Conservation (phyloP, 1,140 invertebrate genomes). For the Drosophila bifasciata region DNA sequence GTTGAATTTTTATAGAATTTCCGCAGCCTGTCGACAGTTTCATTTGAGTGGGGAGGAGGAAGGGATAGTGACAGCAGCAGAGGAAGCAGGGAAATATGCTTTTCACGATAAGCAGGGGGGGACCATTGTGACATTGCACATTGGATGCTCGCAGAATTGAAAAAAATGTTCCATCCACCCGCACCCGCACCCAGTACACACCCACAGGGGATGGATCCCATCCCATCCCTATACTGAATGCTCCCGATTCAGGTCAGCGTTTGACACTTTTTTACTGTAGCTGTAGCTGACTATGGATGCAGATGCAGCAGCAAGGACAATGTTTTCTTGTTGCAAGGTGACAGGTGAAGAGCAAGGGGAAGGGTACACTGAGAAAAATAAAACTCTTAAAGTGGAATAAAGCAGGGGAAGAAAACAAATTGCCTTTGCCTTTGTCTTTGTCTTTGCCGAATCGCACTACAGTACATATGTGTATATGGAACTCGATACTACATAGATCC, state of each 20-base stretch:
- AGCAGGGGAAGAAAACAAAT: no score
- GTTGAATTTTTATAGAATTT: slow-evolving; percentile 38
- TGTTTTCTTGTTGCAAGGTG: neutral
- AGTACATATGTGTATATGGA: no score
- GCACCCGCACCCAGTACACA: neutral
- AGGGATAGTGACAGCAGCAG: slow-evolving; percentile 9
- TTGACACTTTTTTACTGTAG: slow-evolving; percentile 13
- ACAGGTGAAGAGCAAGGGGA: no score
- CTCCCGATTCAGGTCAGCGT: slow-evolving; percentile 6
- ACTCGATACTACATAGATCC: no score
- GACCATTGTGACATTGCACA: slow-evolving; percentile 14
- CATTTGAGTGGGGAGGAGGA: slow-evolving; percentile 52
- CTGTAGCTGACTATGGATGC: slow-evolving; percentile 1
- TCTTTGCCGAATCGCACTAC: no score
- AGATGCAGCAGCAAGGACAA: slow-evolving; percentile 16
- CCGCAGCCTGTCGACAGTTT: slow-evolving; percentile 56
- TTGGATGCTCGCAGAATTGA: neutral
- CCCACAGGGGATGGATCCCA: neutral
- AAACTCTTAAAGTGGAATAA: no score
- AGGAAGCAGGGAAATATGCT: slow-evolving; percentile 37
- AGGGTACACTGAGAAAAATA: no score
- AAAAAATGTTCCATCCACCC: slow-evolving; percentile 3
- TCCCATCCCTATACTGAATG: neutral
- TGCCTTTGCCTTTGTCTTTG: no score
- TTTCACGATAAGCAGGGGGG: slow-evolving; percentile 19